Base-by-base conservation (phyloP, 2,888 invertebrate genomes). In the Drosophila kuntzei region DNA sequence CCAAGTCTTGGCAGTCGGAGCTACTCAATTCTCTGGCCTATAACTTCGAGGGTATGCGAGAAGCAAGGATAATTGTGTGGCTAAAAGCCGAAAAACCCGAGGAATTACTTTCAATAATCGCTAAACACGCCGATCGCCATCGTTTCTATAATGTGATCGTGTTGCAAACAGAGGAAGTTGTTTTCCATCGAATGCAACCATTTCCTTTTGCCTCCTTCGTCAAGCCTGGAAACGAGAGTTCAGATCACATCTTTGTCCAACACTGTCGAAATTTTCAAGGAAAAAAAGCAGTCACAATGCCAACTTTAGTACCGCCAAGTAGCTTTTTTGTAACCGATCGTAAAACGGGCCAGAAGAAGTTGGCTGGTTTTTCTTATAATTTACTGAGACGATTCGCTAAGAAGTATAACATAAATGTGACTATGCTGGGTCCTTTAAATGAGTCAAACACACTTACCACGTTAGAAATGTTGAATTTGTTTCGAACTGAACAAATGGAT, bases 31-130 rank as follows among this genome's bases (percentile, higher is more conserved):
- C 57, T 1, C 29, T 82, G 60, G 84, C 82, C 2, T 0, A 2
- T 0, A 32, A 51, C 12, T 37, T 76, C 0, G 57, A 87, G 9
- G 43, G 55, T 0, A 68, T 82, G 55, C 57, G 85, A 0, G 57
- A 72, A 9, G 34, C 58, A 0, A 49, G 87, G 3, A 78, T 87
- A 12, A 27, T 80, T 7, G 14, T 84, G 0, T 78, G 60, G 62
- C 2, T 84, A 8, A 16, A 47, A 5, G 0, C n/a, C 0, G 9
- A 8, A 1, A 0, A 55, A 2, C 1, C 18, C 0, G 1, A n/a
- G 2, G 0, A 41, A 11, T 22, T 60, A 1, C 36, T 76, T 0
- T 2, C 5, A 0, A 2, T n/a, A n/a, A 51, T 73, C 0, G 11
- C 11, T 0, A 12, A 32, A 0, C 16, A 55, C 25, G 66, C 81